These are phyloP conservation scores for Megalurothrips usitatus DNA, from an alignment of 2,888 invertebrate genomes.

Conservation along the genomic window DNA sequence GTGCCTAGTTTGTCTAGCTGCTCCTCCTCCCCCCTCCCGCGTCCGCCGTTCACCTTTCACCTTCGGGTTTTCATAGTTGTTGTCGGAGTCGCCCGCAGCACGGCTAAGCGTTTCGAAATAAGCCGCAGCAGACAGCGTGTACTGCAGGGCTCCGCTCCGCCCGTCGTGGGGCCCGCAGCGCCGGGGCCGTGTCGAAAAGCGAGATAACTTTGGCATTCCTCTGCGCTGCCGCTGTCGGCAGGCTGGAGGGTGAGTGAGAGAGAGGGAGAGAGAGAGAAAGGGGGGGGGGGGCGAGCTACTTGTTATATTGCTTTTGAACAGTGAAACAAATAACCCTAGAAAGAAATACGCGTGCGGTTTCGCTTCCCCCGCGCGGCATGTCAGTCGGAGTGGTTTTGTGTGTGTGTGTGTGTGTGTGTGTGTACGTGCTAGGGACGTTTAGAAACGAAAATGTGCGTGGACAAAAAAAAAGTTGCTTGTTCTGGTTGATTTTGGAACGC, in stretches of 20 bases:
- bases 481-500: slow-evolving; percentile 1
- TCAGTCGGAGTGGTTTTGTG: not conserved
- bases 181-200: too few relatives aligned
- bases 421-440: too few relatives aligned
- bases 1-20: too few relatives aligned
- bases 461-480: not conserved
- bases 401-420: too few relatives aligned
- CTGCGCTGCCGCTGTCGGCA: too few relatives aligned
- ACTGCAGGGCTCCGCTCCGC: too few relatives aligned
- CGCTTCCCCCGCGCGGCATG: not conserved
- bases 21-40: too few relatives aligned
- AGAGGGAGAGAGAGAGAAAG: not conserved
- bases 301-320: slow-evolving; percentile 1
- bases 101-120: not conserved
- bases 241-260: not conserved
- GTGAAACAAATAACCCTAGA: slow-evolving; percentile 21
- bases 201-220: not conserved
- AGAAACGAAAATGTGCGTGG: not conserved
- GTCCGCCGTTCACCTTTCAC: not conserved
- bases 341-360: not conserved
- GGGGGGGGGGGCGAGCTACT: not conserved
- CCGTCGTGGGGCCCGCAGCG: too few relatives aligned
- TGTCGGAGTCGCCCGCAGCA: not conserved
- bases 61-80: too few relatives aligned
- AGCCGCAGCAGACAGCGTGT: not conserved